Evolutionary conservation across 2,888 invertebrate genomes (phyloP).

Genomic region (Clistopyga incitator): DNA sequence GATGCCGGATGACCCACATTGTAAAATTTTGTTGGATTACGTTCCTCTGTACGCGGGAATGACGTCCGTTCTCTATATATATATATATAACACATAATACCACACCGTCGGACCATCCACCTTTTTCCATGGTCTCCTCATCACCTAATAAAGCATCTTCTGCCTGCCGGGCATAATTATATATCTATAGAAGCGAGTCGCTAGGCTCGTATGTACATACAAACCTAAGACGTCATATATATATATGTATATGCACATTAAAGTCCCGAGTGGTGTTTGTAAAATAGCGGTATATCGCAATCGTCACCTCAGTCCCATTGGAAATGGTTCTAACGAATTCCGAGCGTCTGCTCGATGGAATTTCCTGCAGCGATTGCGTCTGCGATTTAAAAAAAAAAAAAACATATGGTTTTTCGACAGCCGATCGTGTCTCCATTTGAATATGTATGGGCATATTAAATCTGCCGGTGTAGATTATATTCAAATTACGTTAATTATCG

Average conservation of each 20-base stretch:
- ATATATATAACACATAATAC: no score
- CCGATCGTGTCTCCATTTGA: not conserved
- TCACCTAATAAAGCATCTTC: constrained; percentile 67
- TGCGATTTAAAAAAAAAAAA: no score
- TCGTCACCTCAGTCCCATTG: constrained; percentile 44
- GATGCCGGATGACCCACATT: constrained; percentile 51
- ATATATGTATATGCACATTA: not conserved
- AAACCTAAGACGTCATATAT: constrained; percentile 20
- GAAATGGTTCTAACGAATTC: constrained; percentile 21
- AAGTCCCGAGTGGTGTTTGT: constrained; percentile 46
- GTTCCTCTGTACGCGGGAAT: not conserved
- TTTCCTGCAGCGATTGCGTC: not conserved
- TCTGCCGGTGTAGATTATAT: not conserved
- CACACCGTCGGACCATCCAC: not conserved
- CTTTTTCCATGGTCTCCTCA: constrained; percentile 35
- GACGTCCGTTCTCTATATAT: not conserved
- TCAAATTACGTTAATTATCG: constrained; percentile 52
- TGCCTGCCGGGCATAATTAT: constrained; percentile 60
- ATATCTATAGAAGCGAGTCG: constrained; percentile 49
- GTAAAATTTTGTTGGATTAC: constrained; percentile 49
- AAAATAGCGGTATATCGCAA: constrained; percentile 61
- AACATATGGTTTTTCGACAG: not conserved
- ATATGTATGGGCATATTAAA: not conserved
- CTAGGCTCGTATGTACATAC: not conserved
- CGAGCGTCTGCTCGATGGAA: not conserved